Evolutionary conservation across 2,888 invertebrate genomes (phyloP).

Genomic region (Tiliacea aurago): DNA sequence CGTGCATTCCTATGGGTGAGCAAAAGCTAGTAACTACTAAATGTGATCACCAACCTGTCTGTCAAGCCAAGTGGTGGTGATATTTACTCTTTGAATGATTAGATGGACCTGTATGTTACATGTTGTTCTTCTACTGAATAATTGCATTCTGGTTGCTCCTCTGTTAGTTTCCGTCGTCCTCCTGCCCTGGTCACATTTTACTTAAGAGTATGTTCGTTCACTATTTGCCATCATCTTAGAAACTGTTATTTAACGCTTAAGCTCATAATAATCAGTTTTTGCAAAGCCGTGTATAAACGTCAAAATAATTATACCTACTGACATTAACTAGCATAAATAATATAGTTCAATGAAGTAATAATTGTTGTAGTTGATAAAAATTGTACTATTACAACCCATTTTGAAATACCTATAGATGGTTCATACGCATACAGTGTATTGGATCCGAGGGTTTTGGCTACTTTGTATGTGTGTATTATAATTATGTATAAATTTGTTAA

Average conservation of each 20-base stretch:
- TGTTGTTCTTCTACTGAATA: not conserved
- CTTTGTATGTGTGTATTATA: no score
- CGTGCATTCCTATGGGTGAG: no score
- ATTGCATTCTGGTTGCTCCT: not conserved
- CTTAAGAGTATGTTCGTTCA: not conserved
- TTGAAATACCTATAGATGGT: no score
- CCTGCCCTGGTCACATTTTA: no score
- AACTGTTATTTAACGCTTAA: not conserved
- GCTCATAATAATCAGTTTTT: not conserved
- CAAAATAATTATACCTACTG: no score
- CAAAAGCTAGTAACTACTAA: not conserved
- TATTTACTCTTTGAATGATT: not conserved
- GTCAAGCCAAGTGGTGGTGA: not conserved
- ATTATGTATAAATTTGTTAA: no score
- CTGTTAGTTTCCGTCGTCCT: not conserved
- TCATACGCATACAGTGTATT: no score
- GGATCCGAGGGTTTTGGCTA: no score
- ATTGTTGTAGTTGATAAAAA: not conserved
- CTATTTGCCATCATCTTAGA: not conserved
- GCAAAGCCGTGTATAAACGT: no score
- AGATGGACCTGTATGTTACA: no score
- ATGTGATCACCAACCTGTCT: not conserved
- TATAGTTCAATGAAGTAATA: not conserved
- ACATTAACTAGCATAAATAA: no score
- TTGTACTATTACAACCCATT: conserved; percentile 15